phyloP scores from a whole-genome alignment of 2,113 vertebrate species.

The Lontra canadensis region DNA sequence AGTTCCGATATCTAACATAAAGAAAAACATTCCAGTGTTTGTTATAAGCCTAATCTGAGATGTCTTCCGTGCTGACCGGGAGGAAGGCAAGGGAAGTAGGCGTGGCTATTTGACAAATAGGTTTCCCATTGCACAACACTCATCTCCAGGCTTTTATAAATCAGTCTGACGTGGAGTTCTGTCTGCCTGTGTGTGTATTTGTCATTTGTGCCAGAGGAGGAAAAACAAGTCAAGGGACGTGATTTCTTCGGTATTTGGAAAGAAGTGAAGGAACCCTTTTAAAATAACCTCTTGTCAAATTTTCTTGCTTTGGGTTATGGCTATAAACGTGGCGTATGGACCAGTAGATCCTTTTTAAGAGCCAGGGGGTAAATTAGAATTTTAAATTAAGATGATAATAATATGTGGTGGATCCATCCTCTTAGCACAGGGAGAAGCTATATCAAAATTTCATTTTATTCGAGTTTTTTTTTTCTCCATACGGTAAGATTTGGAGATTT shows the following conservation, averaged over 20 bases:
- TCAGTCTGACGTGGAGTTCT: neutral
- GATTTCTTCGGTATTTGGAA: conserved; percentile 23
- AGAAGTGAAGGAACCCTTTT: neutral
- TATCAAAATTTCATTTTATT: neutral
- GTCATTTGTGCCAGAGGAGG: neutral
- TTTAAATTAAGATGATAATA: neutral
- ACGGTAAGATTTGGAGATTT: neutral
- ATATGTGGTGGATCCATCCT: neutral
- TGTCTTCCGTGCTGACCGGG: neutral
- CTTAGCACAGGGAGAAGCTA: neutral
- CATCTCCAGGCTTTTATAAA: conserved; percentile 57
- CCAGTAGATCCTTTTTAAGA: neutral
- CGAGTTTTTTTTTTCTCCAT: neutral
- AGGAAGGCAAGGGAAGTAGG: neutral
- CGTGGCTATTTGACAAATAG: conserved; percentile 22
- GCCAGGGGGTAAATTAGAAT: neutral
- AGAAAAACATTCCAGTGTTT: neutral
- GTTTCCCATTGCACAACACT: neutral
- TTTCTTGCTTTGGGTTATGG: neutral
- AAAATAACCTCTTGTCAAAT: neutral
- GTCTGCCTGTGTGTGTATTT: neutral
- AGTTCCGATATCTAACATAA: neutral
- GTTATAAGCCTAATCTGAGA: neutral
- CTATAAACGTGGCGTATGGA: neutral
- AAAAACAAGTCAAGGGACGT: neutral